These are phyloP conservation scores for Norana najaformis DNA, from an alignment of 2,888 invertebrate species.

Conservation along the genomic window DNA sequence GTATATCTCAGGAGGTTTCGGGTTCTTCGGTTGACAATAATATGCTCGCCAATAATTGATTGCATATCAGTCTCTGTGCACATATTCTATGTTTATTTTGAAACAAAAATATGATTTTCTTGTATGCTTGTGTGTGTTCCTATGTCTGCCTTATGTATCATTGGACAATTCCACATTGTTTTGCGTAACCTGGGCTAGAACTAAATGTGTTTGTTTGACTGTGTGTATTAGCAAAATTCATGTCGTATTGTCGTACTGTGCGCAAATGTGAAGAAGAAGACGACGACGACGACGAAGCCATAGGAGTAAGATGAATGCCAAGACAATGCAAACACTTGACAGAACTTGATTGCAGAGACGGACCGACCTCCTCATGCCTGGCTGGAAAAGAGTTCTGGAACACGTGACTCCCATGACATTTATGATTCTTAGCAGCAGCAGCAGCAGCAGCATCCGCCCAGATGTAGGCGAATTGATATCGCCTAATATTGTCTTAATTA, in stretches of 20 bases:
- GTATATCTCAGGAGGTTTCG: no score
- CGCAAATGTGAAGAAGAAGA: neutral
- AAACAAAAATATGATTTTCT: neutral
- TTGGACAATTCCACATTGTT: neutral
- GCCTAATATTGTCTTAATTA: slow-evolving; percentile 7
- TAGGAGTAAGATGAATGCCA: neutral
- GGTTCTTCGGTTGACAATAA: no score
- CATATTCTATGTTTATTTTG: neutral
- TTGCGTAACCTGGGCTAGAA: neutral
- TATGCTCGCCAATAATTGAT: no score
- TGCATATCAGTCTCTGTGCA: neutral
- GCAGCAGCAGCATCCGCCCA: neutral
- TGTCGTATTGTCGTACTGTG: neutral
- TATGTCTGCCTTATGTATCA: neutral
- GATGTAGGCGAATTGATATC: neutral
- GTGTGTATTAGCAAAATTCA: neutral
- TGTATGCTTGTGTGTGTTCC: neutral
- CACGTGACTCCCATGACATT: neutral
- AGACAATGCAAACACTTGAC: neutral
- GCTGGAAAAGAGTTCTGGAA: neutral
- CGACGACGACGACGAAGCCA: neutral
- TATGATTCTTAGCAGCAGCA: slow-evolving; percentile 2
- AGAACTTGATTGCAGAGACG: neutral
- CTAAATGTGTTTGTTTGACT: neutral
- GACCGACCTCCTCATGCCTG: neutral